phyloP scores from a whole-genome alignment of 2,888 invertebrate genomes.

The Metellina segmentata region DNA sequence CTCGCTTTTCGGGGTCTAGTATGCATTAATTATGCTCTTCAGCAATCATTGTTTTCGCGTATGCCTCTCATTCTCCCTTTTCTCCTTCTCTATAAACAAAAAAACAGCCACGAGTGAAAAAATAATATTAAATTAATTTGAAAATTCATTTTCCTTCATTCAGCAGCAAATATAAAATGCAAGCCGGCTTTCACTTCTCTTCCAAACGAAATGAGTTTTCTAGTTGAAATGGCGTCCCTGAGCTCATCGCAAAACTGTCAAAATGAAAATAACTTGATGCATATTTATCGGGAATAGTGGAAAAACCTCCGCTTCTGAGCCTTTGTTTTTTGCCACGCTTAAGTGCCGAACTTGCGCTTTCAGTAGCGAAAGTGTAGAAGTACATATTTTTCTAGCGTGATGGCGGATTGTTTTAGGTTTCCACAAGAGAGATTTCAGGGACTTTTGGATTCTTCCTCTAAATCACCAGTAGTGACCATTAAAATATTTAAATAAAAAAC shows the following conservation, averaged over 20 bases:
- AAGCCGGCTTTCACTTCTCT: not conserved
- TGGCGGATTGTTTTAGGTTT: conserved; percentile 24
- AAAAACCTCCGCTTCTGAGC: conserved; percentile 3
- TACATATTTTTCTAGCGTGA: conserved; percentile 24
- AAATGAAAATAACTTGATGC: conserved; percentile 51
- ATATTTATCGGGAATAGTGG: conserved; percentile 49
- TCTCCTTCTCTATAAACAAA: not conserved
- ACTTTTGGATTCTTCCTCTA: conserved; percentile 11
- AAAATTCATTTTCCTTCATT: conserved; percentile 5
- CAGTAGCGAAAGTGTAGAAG: conserved; percentile 20
- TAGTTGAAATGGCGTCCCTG: conserved; percentile 13
- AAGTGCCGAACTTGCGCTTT: conserved; percentile 42
- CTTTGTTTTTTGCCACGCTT: conserved; percentile 10
- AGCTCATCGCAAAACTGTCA: conserved; percentile 31
- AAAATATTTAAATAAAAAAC: conserved; percentile 25
- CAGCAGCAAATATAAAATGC: not conserved
- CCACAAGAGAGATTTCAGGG: not conserved
- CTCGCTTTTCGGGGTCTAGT: not conserved
- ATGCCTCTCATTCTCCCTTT: not conserved
- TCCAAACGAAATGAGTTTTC: not conserved
- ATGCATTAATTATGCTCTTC: not conserved
- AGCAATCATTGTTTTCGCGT: not conserved
- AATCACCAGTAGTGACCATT: conserved; percentile 28
- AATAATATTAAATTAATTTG: conserved; percentile 37
- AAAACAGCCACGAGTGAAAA: not conserved